These are phyloP conservation scores for Tetragonula carbonaria DNA, from an alignment of 2,888 invertebrate species.

Conservation along the genomic window DNA sequence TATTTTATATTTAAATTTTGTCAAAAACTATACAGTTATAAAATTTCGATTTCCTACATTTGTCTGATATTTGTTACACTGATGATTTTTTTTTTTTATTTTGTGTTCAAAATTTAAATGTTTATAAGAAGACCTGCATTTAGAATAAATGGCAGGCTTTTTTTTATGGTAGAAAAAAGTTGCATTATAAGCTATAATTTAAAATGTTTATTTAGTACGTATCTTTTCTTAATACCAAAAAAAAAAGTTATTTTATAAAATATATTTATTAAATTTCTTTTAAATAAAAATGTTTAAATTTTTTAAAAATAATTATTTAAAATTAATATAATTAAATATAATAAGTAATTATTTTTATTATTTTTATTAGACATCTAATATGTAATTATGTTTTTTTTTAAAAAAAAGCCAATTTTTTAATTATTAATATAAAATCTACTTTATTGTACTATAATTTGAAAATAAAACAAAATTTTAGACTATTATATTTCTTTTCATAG, in stretches of 20 bases:
- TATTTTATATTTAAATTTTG: conserved; percentile 13
- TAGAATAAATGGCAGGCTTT: conserved; percentile 34
- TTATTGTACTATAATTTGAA: background rate
- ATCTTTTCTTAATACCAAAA: conserved; percentile 8
- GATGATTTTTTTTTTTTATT: conserved; percentile 40
- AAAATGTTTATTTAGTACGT: conserved; percentile 19
- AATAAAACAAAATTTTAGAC: conserved; percentile 21
- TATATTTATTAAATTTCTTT: conserved; percentile 35
- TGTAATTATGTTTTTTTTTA: background rate
- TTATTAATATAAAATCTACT: conserved; percentile 13
- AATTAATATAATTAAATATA: conserved; percentile 2
- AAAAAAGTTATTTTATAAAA: background rate
- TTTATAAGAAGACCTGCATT: conserved; percentile 22
- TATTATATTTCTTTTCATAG: conserved; percentile 1
- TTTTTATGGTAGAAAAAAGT: conserved; percentile 27
- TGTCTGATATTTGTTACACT: conserved; percentile 2
- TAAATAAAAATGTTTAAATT: conserved; percentile 18
- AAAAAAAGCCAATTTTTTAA: background rate
- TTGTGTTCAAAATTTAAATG: conserved; percentile 23
- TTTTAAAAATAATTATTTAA: conserved; percentile 11
- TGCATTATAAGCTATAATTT: background rate
- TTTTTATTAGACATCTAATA: conserved; percentile 6
- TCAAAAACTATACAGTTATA: background rate
- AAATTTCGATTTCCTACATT: background rate
- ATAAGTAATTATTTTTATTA: conserved; percentile 12